These are phyloP conservation scores for Pachyrhynchus sulphureomaculatus DNA, from an alignment of 1,140 invertebrate species.

Conservation along the genomic window DNA sequence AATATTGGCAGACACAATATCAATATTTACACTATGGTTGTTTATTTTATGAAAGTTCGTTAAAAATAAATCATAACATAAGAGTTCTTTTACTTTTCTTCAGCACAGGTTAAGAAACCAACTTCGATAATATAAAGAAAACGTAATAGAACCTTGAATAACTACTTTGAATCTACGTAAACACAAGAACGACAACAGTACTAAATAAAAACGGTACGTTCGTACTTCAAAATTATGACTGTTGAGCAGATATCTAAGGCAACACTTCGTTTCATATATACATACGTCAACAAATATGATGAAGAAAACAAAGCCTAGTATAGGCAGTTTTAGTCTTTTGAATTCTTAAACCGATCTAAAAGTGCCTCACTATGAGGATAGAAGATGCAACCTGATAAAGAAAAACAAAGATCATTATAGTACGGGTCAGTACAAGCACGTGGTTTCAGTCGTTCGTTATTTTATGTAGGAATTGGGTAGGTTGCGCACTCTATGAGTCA, in stretches of 20 bases:
- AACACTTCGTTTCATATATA: neutral
- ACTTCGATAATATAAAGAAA: neutral
- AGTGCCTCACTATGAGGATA: too few species aligned
- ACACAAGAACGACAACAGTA: neutral
- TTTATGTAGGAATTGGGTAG: too few species aligned
- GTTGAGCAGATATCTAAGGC: neutral
- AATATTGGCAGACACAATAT: neutral
- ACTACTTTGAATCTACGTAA: constrained; percentile 1
- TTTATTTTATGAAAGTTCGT: neutral
- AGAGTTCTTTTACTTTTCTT: constrained; percentile 2
- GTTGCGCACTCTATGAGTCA: too few species aligned
- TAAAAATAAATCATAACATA: constrained; percentile 5
- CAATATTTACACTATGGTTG: constrained; percentile 6
- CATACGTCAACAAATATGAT: neutral
- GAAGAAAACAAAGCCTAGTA: neutral
- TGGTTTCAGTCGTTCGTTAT: too few species aligned
- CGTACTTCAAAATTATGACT: neutral
- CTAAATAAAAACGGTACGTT: neutral
- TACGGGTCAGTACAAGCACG: too few species aligned
- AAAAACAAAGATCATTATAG: too few species aligned
- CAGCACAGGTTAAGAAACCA: neutral
- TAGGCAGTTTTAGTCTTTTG: neutral
- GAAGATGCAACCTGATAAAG: too few species aligned
- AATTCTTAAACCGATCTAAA: neutral
- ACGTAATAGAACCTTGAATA: neutral